Conservation (phyloP, 2,888 invertebrate species). For the Rhagonycha fulva region DNA sequence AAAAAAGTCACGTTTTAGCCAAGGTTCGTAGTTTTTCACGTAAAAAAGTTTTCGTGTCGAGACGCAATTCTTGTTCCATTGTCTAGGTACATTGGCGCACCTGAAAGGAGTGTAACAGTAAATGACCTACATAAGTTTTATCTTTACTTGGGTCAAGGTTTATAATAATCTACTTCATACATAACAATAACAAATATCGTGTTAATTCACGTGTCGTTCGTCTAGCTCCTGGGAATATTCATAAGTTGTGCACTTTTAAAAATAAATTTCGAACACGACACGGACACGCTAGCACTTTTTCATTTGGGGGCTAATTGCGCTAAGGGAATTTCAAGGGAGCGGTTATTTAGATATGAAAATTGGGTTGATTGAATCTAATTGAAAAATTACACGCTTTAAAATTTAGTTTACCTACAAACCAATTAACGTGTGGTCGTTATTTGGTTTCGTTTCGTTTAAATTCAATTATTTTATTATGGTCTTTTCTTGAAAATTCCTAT, state of each 20-base stretch:
- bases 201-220: background rate
- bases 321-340: background rate
- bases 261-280: background rate
- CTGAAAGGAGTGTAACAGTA: constrained; percentile 31
- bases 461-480: background rate
- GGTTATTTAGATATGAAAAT: background rate
- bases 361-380: background rate
- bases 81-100: constrained; percentile 22
- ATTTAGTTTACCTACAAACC: background rate
- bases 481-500: background rate
- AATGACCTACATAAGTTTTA: constrained; percentile 32
- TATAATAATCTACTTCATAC: background rate
- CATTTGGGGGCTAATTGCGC: background rate
- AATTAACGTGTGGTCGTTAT: background rate
- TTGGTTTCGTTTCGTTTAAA: background rate
- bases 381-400: background rate
- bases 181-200: background rate
- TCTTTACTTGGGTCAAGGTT: constrained; percentile 33
- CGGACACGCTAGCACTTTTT: background rate
- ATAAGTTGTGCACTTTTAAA: background rate
- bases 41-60: background rate
- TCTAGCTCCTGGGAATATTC: background rate
- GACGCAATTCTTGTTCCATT: constrained; percentile 6
- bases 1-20: constrained; percentile 81
- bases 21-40: constrained; percentile 63